Evolutionary conservation across 2,888 invertebrate species (phyloP).

Genomic region (Entomobrya multifasciata): DNA sequence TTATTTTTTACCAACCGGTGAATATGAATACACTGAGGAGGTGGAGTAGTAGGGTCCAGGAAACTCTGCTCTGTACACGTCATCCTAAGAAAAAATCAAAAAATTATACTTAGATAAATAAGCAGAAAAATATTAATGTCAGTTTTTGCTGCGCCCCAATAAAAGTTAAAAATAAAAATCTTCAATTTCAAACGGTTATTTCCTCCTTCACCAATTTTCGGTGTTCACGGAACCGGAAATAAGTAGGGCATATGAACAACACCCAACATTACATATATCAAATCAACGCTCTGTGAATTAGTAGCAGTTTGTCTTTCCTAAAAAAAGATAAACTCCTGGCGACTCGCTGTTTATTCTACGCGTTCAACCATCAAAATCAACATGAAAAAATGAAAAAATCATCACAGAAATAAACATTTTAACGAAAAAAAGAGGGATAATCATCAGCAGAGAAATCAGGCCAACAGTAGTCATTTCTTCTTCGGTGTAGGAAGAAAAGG

Average conservation of each 20-base stretch:
- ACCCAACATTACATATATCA: not conserved
- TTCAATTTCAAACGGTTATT: too few species aligned
- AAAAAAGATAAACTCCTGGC: not conserved
- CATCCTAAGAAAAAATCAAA: conserved; percentile 74
- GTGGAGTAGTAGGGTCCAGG: conserved; percentile 79
- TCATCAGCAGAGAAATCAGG: too few species aligned
- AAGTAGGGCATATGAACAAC: conserved; percentile 40
- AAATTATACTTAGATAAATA: not conserved
- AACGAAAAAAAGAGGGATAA: too few species aligned
- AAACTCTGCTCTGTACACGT: conserved; percentile 78
- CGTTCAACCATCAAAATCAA: not conserved
- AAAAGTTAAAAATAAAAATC: too few species aligned
- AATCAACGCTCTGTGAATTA: conserved; percentile 20
- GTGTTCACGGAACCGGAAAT: conserved; percentile 41
- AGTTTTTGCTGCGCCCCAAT: too few species aligned
- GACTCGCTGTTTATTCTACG: not conserved
- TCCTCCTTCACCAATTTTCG: not conserved
- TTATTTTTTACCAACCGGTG: conserved; percentile 75
- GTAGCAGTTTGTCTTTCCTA: conserved; percentile 34
- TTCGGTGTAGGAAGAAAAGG: too few species aligned
- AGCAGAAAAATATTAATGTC: too few species aligned
- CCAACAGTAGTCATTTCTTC: too few species aligned
- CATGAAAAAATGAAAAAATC: too few species aligned
- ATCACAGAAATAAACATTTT: too few species aligned
- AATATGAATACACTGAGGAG: conserved; percentile 79